Conservation (phyloP, 2,888 invertebrate species). For the Protula sp. region DNA sequence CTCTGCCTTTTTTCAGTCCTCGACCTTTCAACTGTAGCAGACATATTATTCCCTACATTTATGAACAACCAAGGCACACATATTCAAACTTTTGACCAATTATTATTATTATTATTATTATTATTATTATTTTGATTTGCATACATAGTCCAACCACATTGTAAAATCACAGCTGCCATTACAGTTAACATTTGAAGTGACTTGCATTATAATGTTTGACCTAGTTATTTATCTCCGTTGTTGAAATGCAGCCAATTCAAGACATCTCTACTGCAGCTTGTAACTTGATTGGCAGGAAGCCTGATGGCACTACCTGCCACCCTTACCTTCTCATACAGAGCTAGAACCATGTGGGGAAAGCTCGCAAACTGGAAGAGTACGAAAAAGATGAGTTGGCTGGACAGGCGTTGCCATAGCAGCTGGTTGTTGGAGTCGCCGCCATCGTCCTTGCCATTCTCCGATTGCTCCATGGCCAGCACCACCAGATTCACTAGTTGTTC, state of each 20-base stretch:
- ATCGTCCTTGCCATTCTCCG: constrained; percentile 59
- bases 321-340: constrained; percentile 75
- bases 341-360: constrained; percentile 86
- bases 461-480: constrained; percentile 85
- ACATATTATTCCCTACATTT: not conserved
- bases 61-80: not conserved
- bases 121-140: too few species aligned
- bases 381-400: constrained; percentile 89
- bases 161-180: too few species aligned
- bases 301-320: too few species aligned
- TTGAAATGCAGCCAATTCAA: too few species aligned
- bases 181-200: too few species aligned
- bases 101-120: too few species aligned
- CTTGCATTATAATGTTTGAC: too few species aligned
- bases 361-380: constrained; percentile 89
- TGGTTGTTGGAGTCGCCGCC: constrained; percentile 26
- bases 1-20: constrained; percentile 78
- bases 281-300: too few species aligned
- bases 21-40: constrained; percentile 55
- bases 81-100: not conserved
- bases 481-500: constrained; percentile 88
- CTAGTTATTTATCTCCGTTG: too few species aligned
- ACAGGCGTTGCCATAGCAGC: constrained; percentile 77
- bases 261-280: too few species aligned
- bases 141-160: too few species aligned